Percentiles rank a stretch among this genome's conserved stretches.
Evolutionary conservation across 2,797 vertebrate genomes (phyloP).

Genomic region (Muscicapa comitata): DNA sequence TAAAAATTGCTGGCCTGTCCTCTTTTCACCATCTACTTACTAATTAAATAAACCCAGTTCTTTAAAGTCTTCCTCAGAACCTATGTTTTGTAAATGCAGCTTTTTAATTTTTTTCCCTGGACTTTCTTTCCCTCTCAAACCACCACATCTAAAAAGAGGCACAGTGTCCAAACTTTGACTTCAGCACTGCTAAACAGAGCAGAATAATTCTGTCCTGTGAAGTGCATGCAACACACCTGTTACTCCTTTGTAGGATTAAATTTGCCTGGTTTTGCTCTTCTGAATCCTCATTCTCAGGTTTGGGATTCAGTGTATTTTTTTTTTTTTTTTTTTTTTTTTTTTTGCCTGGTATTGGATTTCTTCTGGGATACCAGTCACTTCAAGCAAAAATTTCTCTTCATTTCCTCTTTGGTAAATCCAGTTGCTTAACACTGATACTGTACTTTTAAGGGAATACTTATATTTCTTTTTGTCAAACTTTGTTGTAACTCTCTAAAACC

Average conservation of each 20-base stretch:
- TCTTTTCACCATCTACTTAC: no score
- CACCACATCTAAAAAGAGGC: background rate
- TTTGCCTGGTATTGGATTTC: no score
- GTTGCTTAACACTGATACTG: background rate
- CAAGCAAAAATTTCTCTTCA: background rate
- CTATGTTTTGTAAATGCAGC: no score
- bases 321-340: no score
- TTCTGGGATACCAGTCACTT: no score
- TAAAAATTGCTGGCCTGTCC: no score
- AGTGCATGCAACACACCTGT: background rate
- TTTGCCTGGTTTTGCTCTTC: background rate
- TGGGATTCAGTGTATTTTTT: background rate
- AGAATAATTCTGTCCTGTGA: background rate
- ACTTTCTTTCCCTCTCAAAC: background rate
- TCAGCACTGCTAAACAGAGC: constrained; percentile 6
- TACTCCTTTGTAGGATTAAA: background rate
- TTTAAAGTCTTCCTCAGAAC: no score
- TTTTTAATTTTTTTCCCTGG: background rate
- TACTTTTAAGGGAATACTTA: background rate
- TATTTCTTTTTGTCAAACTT: background rate
- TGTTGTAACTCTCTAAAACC: background rate
- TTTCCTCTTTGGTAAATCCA: background rate
- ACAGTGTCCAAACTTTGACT: background rate
- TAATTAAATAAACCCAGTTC: no score
- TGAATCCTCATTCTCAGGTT: background rate